These are phyloP conservation scores for Fragum whitleyi DNA, from an alignment of 2,888 invertebrate genomes.

Conservation along the genomic window DNA sequence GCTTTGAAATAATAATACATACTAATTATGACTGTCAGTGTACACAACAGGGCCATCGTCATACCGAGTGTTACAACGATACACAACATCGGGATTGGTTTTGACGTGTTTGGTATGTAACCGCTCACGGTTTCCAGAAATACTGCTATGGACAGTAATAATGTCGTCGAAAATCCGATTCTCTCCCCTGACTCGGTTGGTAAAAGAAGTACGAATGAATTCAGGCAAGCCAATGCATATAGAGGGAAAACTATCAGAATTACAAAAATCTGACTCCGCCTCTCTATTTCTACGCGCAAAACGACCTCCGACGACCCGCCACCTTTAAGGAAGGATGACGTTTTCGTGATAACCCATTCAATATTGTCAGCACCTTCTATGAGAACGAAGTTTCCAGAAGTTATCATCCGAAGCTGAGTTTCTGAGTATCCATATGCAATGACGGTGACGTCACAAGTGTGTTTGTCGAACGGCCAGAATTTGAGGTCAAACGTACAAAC, in stretches of 20 bases:
- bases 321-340: not conserved
- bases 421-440: not conserved
- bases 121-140: slow-evolving; percentile 26
- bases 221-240: not conserved
- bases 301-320: not conserved
- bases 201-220: slow-evolving; percentile 12
- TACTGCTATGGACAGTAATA: slow-evolving; percentile 27
- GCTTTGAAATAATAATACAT: not conserved
- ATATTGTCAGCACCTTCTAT: not conserved
- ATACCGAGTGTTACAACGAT: not conserved
- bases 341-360: slow-evolving; percentile 13
- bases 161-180: slow-evolving; percentile 23
- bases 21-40: slow-evolving; percentile 14
- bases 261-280: slow-evolving; percentile 7
- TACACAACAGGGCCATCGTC: not conserved
- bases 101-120: slow-evolving; percentile 31
- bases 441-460: slow-evolving; percentile 22
- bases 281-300: slow-evolving; percentile 10
- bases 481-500: slow-evolving; percentile 39
- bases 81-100: slow-evolving; percentile 17
- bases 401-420: not conserved
- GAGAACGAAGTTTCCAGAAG: not conserved
- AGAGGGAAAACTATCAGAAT: slow-evolving; percentile 22
- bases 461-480: slow-evolving; percentile 18
- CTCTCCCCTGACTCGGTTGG: slow-evolving; percentile 36